Evolutionary conservation across 2,888 invertebrate genomes (phyloP), one percentile per base, ranked within the genome.

Genomic region (Aromia moschata): DNA sequence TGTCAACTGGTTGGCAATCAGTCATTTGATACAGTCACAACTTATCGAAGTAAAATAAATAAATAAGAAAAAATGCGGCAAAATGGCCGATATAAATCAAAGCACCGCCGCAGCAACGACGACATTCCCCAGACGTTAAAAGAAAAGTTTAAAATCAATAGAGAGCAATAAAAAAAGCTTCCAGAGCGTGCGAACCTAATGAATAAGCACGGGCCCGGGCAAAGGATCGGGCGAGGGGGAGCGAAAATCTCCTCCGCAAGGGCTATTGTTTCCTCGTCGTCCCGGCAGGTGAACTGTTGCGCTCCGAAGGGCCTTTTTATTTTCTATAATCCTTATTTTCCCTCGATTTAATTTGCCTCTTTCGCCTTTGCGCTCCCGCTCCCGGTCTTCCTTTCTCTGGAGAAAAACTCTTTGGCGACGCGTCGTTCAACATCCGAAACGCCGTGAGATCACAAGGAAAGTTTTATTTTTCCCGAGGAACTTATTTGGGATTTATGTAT

Each of bases 301-400:
- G 61, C 56, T 62, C 55, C 54, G 58, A 54, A 53, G 60, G 60
- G 64, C 59, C 64, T 65, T 65, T 68, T 69, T 68, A 65, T 65
- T 70, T 71, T 68, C 66, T 60, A 65, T 68, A 71, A 69, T 68
- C 65, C 66, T 59, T 62, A 65, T 69, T 68, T 67, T 69, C 69
- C 64, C 60, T 68, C 65, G 62, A 65, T 65, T 65, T 65, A 67
- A 67, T 62, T 62, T 52, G 62, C 55, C n/a, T n/a, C n/a, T 49
- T 58, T 43, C 47, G 38, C 51, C 41, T 33, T 52, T 45, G 33
- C 58, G 36, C 45, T 41, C 41, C 47, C 43, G 40, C 46, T 55
- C 53, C 30, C 53, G 37, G 56, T 56, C 52, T 53, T 53, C 58
- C 25, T 25, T n/a, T n/a, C n/a, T n/a, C n/a, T n/a, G n/a, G n/a